Evolutionary conservation across 2,888 invertebrate genomes (phyloP), one percentile per base, ranked within the genome.

Genomic region (Calameuta pallipes): DNA sequence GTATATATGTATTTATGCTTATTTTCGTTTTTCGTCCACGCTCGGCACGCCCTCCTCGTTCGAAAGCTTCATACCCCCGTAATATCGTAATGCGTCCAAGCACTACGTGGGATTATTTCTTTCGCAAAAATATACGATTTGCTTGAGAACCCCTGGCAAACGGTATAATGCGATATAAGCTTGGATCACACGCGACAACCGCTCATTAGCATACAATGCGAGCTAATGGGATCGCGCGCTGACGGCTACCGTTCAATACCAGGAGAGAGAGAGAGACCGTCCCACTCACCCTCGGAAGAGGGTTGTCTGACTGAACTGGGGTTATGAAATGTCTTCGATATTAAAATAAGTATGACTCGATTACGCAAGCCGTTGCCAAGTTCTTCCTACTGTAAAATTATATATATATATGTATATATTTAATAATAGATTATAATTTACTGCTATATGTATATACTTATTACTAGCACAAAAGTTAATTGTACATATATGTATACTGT

Each of bases 131-230:
- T 31, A 83, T 83, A 85, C 83, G 84, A 83, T 83, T 79, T 70
- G 76, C 75, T 78, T 80, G 86, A 87, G 84, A 85, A 83, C 83
- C 86, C 75, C 82, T 85, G 83, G 76, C 81, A 82, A 82, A 79
- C 76, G 83, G 85, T 86, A 84, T 86, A 86, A 86, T 82, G 81
- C 85, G 85, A 86, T 87, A 85, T 86, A 85, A 88, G 84, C 85
- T 83, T 80, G 84, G 88, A 89, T 88, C 87, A 86, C 85, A 86
- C 85, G 87, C 85, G 87, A 87, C 88, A 86, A 88, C 84, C 85
- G 85, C 87, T 89, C 87, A 90, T 90, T 90, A 90, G 87, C 89
- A 90, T 89, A 89, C 89, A 90, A 89, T 89, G 85, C 86, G 80
- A 83, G 85, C 87, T 89, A 90, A 90, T 90, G 87, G 87, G 88